phyloP scores from a whole-genome alignment of 2,113 vertebrate species.

The Catharus fuscescens region DNA sequence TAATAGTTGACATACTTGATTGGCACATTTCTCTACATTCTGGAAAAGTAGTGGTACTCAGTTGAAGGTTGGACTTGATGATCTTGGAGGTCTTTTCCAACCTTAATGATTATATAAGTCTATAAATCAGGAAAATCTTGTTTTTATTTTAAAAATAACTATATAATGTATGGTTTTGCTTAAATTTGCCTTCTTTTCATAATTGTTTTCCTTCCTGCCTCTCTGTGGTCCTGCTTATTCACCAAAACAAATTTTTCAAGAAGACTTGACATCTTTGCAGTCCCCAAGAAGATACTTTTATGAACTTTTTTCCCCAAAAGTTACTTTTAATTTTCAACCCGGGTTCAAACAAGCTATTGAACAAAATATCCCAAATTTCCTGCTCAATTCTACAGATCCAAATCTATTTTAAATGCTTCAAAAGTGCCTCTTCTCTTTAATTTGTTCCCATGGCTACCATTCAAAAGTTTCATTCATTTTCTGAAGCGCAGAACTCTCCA shows the following conservation, averaged over 20 bases:
- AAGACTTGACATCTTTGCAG: not conserved
- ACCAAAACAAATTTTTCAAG: not conserved
- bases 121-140: not conserved
- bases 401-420: slow-evolving; percentile 21
- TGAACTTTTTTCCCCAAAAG: not conserved
- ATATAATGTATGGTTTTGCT: not conserved
- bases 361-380: not conserved
- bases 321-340: not conserved
- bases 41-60: not conserved
- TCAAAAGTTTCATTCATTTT: slow-evolving; percentile 53
- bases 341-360: not conserved
- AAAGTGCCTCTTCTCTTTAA: slow-evolving; percentile 35
- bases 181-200: not conserved
- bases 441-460: slow-evolving; percentile 62
- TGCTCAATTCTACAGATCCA: not conserved
- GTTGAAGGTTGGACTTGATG: not conserved
- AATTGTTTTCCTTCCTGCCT: not conserved
- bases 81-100: not conserved
- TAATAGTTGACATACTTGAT: not conserved
- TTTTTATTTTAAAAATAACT: not conserved
- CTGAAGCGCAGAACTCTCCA: not conserved
- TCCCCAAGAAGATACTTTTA: not conserved
- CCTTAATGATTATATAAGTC: not conserved
- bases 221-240: not conserved
- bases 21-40: not conserved